Evolutionary conservation across 2,888 invertebrate species (phyloP).

Genomic region (Apamea epomidion): DNA sequence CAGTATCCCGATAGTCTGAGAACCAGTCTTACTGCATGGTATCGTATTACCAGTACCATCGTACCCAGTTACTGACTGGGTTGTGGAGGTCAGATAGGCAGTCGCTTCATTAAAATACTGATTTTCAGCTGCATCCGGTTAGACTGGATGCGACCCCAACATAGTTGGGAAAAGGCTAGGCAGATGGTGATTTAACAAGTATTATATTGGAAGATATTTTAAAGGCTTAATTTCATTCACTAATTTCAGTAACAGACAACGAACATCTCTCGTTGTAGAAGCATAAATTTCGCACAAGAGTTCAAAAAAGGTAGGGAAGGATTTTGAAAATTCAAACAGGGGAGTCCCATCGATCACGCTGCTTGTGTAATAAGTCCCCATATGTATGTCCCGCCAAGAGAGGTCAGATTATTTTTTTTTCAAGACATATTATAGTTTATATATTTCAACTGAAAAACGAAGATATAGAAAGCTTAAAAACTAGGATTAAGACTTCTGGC

Average conservation of each 20-base stretch:
- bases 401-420: not conserved
- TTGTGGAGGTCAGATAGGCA: too few species aligned
- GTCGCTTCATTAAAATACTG: too few species aligned
- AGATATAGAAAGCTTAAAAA: not conserved
- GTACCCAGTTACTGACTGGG: too few species aligned
- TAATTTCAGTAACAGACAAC: not conserved
- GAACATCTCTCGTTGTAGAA: not conserved
- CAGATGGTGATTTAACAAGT: not conserved
- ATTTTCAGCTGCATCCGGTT: too few species aligned
- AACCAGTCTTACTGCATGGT: too few species aligned
- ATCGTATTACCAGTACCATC: too few species aligned
- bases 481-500: not conserved
- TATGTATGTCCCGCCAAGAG: not conserved
- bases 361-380: not conserved
- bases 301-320: not conserved
- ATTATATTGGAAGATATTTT: not conserved
- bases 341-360: not conserved
- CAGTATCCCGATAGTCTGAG: too few species aligned
- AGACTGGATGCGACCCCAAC: too few species aligned
- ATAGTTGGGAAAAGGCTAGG: too few species aligned
- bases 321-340: not conserved
- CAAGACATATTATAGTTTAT: not conserved
- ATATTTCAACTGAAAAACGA: slow-evolving; percentile 1
- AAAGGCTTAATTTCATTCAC: not conserved
- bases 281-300: not conserved